Conservation (phyloP, 2,888 invertebrate species). For the Plebejus melissa region DNA sequence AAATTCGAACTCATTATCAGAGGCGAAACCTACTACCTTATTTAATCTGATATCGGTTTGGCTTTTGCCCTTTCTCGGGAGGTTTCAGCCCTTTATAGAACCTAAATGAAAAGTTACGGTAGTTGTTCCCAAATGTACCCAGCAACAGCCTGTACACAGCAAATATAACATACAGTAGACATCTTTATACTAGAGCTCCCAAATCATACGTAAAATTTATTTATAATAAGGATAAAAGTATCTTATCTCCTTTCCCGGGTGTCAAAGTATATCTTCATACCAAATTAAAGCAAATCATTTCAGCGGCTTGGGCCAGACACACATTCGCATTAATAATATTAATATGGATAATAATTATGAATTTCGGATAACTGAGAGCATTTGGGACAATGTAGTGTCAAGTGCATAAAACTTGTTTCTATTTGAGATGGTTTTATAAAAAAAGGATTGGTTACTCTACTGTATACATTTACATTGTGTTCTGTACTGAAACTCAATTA, state of each 20-base stretch:
- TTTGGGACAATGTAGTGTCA: too few relatives aligned
- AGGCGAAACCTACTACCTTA: not conserved
- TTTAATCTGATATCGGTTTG: slow-evolving; percentile 6
- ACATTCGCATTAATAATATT: too few relatives aligned
- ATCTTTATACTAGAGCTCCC: not conserved
- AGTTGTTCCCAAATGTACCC: not conserved
- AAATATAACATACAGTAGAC: not conserved
- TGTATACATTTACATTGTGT: not conserved
- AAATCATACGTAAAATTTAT: not conserved
- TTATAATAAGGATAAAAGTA: too few relatives aligned
- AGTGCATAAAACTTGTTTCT: too few relatives aligned
- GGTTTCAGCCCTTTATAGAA: not conserved
- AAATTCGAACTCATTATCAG: not conserved
- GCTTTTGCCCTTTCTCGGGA: not conserved
- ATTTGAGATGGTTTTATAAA: too few relatives aligned
- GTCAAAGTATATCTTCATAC: too few relatives aligned
- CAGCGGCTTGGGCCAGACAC: too few relatives aligned
- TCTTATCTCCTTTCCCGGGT: too few relatives aligned
- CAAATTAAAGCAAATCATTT: too few relatives aligned
- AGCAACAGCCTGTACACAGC: not conserved
- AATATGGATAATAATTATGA: too few relatives aligned
- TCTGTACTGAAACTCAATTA: not conserved
- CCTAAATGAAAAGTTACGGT: not conserved
- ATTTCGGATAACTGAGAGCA: too few relatives aligned
- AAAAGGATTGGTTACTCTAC: not conserved